A percentile compares a stretch with the other conserved stretches of the same genome.
Evolutionary conservation across 35 echinoderm and acorn worm genomes (phyloP).

Genomic region (Lytechinus variegatus): DNA sequence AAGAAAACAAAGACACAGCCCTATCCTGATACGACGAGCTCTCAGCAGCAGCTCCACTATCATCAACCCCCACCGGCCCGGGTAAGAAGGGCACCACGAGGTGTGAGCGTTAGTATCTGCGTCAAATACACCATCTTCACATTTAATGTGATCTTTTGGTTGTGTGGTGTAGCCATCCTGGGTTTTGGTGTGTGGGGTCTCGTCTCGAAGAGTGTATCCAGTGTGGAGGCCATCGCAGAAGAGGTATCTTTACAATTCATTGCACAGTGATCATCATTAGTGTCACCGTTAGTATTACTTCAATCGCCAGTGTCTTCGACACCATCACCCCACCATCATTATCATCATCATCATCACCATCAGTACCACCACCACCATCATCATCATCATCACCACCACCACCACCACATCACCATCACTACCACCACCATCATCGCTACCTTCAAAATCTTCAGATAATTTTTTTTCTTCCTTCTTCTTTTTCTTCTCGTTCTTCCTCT

Average conservation of each 20-base stretch:
- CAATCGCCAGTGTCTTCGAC: too few relatives aligned
- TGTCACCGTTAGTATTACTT: too few relatives aligned
- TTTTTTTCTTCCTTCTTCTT: too few relatives aligned
- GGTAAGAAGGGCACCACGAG: slow-evolving; percentile 60
- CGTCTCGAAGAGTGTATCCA: slow-evolving; percentile 70
- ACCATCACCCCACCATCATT: too few relatives aligned
- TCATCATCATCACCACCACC: too few relatives aligned
- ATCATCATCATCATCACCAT: too few relatives aligned
- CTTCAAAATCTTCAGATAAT: too few relatives aligned
- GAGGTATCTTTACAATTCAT: slow-evolving; percentile 25
- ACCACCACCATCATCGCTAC: too few relatives aligned
- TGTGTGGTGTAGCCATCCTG: slow-evolving; percentile 75
- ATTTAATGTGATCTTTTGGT: slow-evolving; percentile 91
- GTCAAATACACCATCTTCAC: slow-evolving; percentile 90
- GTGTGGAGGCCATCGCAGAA: slow-evolving; percentile 76
- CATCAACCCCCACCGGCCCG: background rate
- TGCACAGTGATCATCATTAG: too few relatives aligned
- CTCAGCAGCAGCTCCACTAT: slow-evolving; percentile 48
- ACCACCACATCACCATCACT: too few relatives aligned
- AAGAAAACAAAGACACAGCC: slow-evolving; percentile 23
- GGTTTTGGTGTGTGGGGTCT: slow-evolving; percentile 94
- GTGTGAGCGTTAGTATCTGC: slow-evolving; percentile 84
- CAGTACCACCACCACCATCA: too few relatives aligned
- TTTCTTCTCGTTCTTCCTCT: too few relatives aligned
- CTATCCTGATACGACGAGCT: background rate